These are phyloP conservation scores for Lepidocolaptes lacrymiger DNA, from an alignment of 2,797 vertebrate genomes.

Conservation along the genomic window DNA sequence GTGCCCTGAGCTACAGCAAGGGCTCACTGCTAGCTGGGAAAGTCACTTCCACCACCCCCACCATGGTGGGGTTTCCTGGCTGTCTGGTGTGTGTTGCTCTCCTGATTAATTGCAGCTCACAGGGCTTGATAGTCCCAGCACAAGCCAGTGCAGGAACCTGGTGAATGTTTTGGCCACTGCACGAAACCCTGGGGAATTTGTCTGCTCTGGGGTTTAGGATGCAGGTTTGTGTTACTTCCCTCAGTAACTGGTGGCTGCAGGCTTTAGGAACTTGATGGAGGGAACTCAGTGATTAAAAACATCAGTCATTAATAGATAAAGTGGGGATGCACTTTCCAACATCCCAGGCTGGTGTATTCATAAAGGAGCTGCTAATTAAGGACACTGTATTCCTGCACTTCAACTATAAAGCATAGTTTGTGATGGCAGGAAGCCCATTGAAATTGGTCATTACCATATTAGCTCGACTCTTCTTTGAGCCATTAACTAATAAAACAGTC, in stretches of 20 bases:
- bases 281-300: not conserved
- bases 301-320: slow-evolving; percentile 3
- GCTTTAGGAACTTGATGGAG: slow-evolving; percentile 4
- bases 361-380: slow-evolving; percentile 71
- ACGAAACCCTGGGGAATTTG: not conserved
- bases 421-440: slow-evolving; percentile 49
- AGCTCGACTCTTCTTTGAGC: slow-evolving; percentile 56
- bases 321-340: not conserved
- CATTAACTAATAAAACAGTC: slow-evolving; percentile 72
- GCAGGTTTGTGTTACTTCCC: not conserved
- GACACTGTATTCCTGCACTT: slow-evolving; percentile 21
- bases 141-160: not conserved
- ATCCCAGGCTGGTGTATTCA: not conserved
- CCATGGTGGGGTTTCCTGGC: not conserved
- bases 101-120: not conserved
- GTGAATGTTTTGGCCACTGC: not conserved
- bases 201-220: not conserved
- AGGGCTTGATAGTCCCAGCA: not conserved
- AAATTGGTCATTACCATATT: slow-evolving; percentile 65
- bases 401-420: slow-evolving; percentile 55
- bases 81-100: not conserved
- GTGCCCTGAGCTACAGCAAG: not conserved
- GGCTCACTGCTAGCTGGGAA: not conserved
- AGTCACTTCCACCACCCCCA: not conserved
- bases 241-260: not conserved